Evolutionary conservation across 2,113 vertebrate species (phyloP).

Genomic region (Oenanthe melanoleuca): DNA sequence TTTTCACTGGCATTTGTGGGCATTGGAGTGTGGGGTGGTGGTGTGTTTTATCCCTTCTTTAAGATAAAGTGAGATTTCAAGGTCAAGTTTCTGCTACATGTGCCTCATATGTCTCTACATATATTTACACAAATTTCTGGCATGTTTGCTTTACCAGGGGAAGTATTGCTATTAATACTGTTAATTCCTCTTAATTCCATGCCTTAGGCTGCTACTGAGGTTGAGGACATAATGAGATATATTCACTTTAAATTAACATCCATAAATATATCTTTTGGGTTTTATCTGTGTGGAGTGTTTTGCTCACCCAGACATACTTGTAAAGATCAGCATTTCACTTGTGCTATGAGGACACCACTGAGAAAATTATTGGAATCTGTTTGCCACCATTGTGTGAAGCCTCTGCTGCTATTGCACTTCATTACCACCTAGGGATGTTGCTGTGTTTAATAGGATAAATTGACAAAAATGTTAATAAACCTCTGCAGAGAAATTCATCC

Average conservation of each 20-base stretch:
- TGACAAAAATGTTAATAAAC: conserved; percentile 64
- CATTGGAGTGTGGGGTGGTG: not conserved
- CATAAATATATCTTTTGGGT: not conserved
- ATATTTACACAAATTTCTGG: not conserved
- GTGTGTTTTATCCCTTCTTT: not conserved
- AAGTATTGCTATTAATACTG: not conserved
- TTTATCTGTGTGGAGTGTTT: not conserved
- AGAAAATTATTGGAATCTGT: conserved; percentile 36
- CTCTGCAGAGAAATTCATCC: conserved; percentile 59
- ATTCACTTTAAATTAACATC: not conserved
- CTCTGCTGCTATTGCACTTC: conserved; percentile 33
- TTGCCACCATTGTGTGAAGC: conserved; percentile 1
- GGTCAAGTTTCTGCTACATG: not conserved
- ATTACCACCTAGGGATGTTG: conserved; percentile 47
- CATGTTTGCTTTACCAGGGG: not conserved
- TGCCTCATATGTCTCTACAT: not conserved
- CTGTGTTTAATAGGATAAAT: conserved; percentile 55
- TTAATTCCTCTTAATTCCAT: not conserved
- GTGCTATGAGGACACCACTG: not conserved
- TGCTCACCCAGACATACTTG: not conserved
- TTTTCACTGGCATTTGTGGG: not conserved
- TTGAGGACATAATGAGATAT: not conserved
- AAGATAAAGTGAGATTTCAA: not conserved
- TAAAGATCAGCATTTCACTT: not conserved
- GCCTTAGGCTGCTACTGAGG: not conserved